Evolutionary conservation across 2,113 vertebrate species (phyloP), one percentile per base, ranked within the genome.

Genomic region (Elephantulus edwardii): DNA sequence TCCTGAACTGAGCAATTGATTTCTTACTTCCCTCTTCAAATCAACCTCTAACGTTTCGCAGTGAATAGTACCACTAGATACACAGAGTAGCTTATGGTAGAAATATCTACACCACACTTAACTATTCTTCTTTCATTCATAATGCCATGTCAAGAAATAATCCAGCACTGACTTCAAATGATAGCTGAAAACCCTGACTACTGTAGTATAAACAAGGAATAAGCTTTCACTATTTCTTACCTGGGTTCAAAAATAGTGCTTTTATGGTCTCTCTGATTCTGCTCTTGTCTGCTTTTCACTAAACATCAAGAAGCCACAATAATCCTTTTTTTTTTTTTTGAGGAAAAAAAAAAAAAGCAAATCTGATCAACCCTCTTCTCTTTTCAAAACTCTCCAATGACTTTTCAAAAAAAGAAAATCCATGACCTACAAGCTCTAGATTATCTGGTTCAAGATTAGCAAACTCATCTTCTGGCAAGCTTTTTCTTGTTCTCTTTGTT

Each of bases 391-490:
- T 64, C 17, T 78, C 22, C 42, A 81, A 0, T 81, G 42, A 14
- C 26, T 83, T 89, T 42, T 14, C 33, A 8, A 74, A 81, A 83
- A 89, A 33, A n/a, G 40, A 92, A 87, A 42, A 38, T 74, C n/a
- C 79, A 70, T 86, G 33, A 19, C 33, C 60, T 50, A 9, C 58
- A 68, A 19, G 52, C 38, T 52, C 8, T 58, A 68, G 46, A 12
- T n/a, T 20, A 62, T 48, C 60, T 80, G 33, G 22, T 74, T 20
- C 24, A 75, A 71, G 42, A 52, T 81, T 50, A 75, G 40, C 20
- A 88, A 8, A 42, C 12, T 74, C 66, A 26, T 17, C 40, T 56
- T 71, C 46, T 52, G 40, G 44, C 56, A 77, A 5, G 8, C 35
- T 33, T 52, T 40, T 60, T 42, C 62, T 58, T 30, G 60, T 2